Evolutionary conservation across 2,113 vertebrate genomes (phyloP).

Genomic region (Todiramphus chloris): DNA sequence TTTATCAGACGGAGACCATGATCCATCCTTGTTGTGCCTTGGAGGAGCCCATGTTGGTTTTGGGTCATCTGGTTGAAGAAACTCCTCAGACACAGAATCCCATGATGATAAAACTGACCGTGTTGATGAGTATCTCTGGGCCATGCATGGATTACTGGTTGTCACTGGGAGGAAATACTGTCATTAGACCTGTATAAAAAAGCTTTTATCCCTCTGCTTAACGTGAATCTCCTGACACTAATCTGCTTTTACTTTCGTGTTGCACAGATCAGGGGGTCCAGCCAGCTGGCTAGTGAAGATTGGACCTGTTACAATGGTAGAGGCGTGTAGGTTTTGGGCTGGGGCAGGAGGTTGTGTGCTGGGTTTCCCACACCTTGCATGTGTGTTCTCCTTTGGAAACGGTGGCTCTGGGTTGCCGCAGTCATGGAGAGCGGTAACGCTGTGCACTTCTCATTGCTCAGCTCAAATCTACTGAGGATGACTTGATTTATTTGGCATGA

Average conservation of each 20-base stretch:
- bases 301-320: not conserved
- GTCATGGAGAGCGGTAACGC: not conserved
- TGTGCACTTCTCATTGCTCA: not conserved
- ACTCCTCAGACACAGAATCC: not conserved
- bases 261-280: not conserved
- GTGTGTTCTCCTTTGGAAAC: not conserved
- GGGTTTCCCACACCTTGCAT: slow-evolving; percentile 3
- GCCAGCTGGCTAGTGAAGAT: not conserved
- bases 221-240: not conserved
- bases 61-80: not conserved
- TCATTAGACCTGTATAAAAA: not conserved
- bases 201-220: not conserved
- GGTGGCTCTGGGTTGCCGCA: not conserved
- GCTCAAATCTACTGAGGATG: not conserved
- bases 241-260: not conserved
- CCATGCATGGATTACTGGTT: not conserved
- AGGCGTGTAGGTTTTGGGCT: not conserved
- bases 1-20: not conserved
- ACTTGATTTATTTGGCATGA: slow-evolving; percentile 19
- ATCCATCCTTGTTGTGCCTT: not conserved
- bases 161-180: not conserved
- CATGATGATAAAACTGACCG: not conserved
- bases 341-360: not conserved
- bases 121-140: not conserved
- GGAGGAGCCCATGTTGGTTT: not conserved